A percentile compares a stretch with the other conserved stretches of the same genome.
Conservation (phyloP, 1,140 invertebrate species). For the Drosophila ironensis region DNA sequence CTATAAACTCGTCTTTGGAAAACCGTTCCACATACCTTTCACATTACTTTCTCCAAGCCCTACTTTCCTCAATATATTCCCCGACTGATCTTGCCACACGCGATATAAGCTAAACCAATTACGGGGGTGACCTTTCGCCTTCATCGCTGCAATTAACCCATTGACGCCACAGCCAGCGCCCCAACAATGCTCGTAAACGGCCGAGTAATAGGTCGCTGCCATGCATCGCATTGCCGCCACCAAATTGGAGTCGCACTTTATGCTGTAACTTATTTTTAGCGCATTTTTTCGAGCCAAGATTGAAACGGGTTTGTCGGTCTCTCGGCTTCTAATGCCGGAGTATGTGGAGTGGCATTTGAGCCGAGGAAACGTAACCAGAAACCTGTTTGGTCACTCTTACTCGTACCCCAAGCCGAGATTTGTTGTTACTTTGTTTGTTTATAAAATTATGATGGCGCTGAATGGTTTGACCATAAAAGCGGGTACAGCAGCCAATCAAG, state of each 20-base stretch:
- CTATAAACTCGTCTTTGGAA: too few species aligned
- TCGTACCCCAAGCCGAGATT: slow-evolving; percentile 44
- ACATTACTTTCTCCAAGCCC: not conserved
- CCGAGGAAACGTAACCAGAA: slow-evolving; percentile 52
- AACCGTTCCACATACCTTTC: not conserved
- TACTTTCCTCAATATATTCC: too few species aligned
- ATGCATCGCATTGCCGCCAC: slow-evolving; percentile 9
- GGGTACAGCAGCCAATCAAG: too few species aligned
- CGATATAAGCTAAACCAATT: slow-evolving; percentile 24
- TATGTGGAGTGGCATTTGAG: slow-evolving; percentile 39
- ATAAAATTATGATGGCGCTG: slow-evolving; percentile 1
- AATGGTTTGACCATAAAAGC: not conserved
- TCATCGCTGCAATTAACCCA: slow-evolving; percentile 59
- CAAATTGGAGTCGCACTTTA: slow-evolving; percentile 46
- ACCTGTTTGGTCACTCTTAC: slow-evolving; percentile 76
- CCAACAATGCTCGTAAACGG: slow-evolving; percentile 40
- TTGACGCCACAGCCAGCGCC: slow-evolving; percentile 37
- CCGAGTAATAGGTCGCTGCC: slow-evolving; percentile 10
- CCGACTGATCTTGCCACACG: too few species aligned
- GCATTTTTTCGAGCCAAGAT: slow-evolving; percentile 41
- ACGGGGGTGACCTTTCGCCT: slow-evolving; percentile 47
- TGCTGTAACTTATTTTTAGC: slow-evolving; percentile 78
- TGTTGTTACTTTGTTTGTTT: slow-evolving; percentile 39
- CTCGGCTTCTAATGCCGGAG: slow-evolving; percentile 40
- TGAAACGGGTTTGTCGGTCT: slow-evolving; percentile 64